These are phyloP conservation scores for Marasmarcha lunaedactyla DNA, from an alignment of 2,888 invertebrate genomes.

Conservation along the genomic window DNA sequence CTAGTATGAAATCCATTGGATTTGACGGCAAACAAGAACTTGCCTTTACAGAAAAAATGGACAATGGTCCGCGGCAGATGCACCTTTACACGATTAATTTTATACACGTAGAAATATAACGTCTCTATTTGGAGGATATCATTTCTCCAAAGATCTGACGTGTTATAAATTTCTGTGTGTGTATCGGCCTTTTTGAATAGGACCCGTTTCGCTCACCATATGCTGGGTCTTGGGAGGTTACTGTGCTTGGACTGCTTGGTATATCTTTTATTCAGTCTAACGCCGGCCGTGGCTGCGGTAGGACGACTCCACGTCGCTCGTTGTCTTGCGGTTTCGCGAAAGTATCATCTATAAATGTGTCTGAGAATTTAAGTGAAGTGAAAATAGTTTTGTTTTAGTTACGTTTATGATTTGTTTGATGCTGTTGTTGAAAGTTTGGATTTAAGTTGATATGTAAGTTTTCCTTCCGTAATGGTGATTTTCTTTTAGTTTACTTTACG, in stretches of 20 bases:
- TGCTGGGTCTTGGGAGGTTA: constrained; percentile 19
- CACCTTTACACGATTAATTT: constrained; percentile 60
- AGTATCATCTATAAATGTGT: no score
- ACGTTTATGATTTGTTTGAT: no score
- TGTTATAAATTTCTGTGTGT: constrained; percentile 62
- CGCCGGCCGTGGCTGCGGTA: constrained; percentile 18
- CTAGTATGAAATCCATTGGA: constrained; percentile 3
- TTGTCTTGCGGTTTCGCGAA: no score
- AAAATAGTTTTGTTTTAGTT: no score
- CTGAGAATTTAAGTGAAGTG: no score
- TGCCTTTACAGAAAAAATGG: constrained; percentile 23
- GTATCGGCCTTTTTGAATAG: constrained; percentile 37
- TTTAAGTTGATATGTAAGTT: no score
- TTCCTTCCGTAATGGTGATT: no score
- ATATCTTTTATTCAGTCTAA: constrained; percentile 29
- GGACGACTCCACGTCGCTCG: constrained; percentile 7
- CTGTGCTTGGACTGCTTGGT: no score
- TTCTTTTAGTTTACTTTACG: no score
- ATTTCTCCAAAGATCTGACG: constrained; percentile 63
- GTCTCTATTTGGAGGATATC: constrained; percentile 63
- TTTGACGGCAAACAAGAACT: constrained; percentile 19
- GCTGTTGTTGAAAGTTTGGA: no score
- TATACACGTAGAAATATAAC: constrained; percentile 45
- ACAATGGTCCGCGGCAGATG: constrained; percentile 55
- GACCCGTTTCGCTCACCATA: constrained; percentile 27